Evolutionary conservation across 2,797 vertebrate genomes (phyloP), one percentile per base, ranked within the genome.

Genomic region (Heteromormyrus szaboi): DNA sequence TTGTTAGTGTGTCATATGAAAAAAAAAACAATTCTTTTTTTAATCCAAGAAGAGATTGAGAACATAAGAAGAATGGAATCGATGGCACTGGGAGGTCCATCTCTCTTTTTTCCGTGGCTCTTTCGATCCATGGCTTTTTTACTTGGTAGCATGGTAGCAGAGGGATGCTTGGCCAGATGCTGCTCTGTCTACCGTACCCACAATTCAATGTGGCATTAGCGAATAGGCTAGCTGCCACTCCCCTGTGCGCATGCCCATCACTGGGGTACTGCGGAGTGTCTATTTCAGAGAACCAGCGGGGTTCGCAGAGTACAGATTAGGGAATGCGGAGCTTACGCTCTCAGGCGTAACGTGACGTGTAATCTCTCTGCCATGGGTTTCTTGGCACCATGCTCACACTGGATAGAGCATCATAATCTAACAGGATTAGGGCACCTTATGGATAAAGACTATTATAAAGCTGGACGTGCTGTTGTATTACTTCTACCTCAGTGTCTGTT

Each of bases 361-460:
- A 79, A 44, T 79, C 72, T 79, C 2, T 37, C 72, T 44, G 72
- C 37, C 72, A 41, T n/a, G 72, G 72, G 72, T 12, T 7, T 41
- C 37, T 44, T 79, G 19, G 41, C 72, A 79, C 14, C 37, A 44
- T 41, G 37, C 72, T 44, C 72, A 41, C 37, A n/a, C 37, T 79
- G 72, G 14, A 79, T 44, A 7, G 37, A 79, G 72, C 72, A 44
- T 44, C 37, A 7, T 44, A 79, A 79, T 79, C 72, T 79, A 79
- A 79, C 5, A 79, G 72, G 72, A 79, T 79, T 79, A 41, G 37
- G 72, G 17, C 72, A 79, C 72, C 14, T 79, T 79, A 44, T 79
- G 72, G 72, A 79, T 79, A 79, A 79, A 79, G 37, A 41, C 33
- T 79, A 41, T 79, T 79, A 44, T 79, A 79, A 79, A 79, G 72